phyloP scores from a whole-genome alignment of 2,888 invertebrate species.

The Tenthredo scrophulariae region DNA sequence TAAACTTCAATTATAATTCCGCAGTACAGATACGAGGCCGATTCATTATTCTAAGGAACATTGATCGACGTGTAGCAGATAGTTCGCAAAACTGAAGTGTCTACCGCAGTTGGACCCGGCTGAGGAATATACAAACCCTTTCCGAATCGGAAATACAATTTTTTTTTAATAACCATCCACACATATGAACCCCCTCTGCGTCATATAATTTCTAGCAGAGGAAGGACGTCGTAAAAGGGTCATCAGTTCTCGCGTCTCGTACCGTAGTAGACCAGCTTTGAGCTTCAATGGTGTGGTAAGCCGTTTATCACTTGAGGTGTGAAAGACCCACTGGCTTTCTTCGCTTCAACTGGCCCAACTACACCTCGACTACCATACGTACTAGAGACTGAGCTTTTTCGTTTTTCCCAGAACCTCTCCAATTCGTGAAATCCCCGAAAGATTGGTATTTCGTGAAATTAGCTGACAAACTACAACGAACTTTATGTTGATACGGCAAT shows the following conservation, averaged over 20 bases:
- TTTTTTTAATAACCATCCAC: neutral
- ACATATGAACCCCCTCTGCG: neutral
- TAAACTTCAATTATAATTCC: neutral
- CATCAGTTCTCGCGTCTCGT: conserved; percentile 64
- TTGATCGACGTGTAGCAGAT: neutral
- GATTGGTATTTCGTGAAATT: neutral
- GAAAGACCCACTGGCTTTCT: conserved; percentile 62
- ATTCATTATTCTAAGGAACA: neutral
- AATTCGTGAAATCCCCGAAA: neutral
- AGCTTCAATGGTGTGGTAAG: conserved; percentile 62
- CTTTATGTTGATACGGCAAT: neutral
- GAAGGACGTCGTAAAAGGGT: conserved; percentile 64
- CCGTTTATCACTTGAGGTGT: conserved; percentile 71
- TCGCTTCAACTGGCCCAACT: conserved; percentile 25
- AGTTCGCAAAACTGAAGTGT: neutral
- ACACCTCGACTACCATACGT: neutral
- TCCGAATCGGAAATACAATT: neutral
- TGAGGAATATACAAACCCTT: too few species aligned
- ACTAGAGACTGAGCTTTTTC: neutral
- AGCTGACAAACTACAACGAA: neutral
- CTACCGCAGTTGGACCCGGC: neutral
- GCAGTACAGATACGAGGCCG: neutral
- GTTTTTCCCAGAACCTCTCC: neutral
- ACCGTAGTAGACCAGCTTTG: conserved; percentile 63
- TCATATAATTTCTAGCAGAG: neutral